Evolutionary conservation across 2,797 vertebrate genomes (phyloP).

Genomic region (Helostoma temminkii): DNA sequence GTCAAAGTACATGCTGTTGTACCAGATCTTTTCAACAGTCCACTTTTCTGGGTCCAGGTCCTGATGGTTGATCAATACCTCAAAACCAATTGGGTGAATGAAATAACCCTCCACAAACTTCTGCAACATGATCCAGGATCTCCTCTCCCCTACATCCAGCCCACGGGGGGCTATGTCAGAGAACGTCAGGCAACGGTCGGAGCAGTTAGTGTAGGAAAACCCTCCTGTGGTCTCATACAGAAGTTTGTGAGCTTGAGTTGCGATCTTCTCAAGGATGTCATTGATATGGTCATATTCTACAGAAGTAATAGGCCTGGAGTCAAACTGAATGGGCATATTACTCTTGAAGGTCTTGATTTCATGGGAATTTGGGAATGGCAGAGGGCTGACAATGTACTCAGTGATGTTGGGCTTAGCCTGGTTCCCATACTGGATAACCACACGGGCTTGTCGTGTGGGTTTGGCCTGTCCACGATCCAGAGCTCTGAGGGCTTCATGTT

Average conservation of each 20-base stretch:
- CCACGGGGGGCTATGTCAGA: slow-evolving; percentile 91
- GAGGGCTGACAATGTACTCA: slow-evolving; percentile 89
- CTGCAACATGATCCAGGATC: slow-evolving; percentile 91
- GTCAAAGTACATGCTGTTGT: slow-evolving; percentile 89
- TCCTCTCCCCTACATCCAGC: slow-evolving; percentile 87
- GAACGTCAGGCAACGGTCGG: slow-evolving; percentile 86
- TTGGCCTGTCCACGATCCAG: slow-evolving; percentile 81
- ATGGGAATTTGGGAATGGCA: slow-evolving; percentile 85
- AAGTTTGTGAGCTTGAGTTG: slow-evolving; percentile 80
- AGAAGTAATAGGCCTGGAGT: slow-evolving; percentile 82
- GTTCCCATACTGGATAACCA: slow-evolving; percentile 88
- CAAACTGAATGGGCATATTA: slow-evolving; percentile 71
- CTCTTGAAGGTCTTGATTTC: slow-evolving; percentile 65
- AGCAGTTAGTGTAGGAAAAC: slow-evolving; percentile 87
- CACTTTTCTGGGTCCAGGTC: slow-evolving; percentile 84
- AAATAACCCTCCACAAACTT: slow-evolving; percentile 91
- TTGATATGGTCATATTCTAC: slow-evolving; percentile 85
- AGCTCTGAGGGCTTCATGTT: slow-evolving; percentile 85
- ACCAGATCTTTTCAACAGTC: slow-evolving; percentile 90
- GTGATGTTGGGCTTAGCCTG: slow-evolving; percentile 88
- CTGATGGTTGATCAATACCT: slow-evolving; percentile 89
- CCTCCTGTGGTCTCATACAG: slow-evolving; percentile 87
- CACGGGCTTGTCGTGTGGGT: slow-evolving; percentile 88
- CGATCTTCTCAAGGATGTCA: slow-evolving; percentile 54
- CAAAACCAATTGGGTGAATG: slow-evolving; percentile 93